These are phyloP conservation scores for Andrena trimmerana DNA, from an alignment of 2,888 invertebrate species.

Conservation along the genomic window DNA sequence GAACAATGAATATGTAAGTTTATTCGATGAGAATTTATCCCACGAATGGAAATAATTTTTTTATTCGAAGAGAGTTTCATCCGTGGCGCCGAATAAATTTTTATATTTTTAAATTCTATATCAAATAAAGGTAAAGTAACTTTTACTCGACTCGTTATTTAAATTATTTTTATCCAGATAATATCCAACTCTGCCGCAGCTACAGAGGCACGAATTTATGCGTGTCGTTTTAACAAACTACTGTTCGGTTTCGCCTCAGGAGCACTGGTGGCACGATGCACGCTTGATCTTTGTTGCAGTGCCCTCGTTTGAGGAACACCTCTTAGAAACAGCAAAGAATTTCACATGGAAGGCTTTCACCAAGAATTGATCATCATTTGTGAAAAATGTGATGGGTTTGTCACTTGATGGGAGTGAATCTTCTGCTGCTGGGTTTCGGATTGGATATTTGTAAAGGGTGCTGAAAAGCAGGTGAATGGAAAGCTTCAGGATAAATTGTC, in stretches of 20 bases:
- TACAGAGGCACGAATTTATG: constrained; percentile 32
- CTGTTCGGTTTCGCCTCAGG: constrained; percentile 13
- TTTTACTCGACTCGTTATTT: no score
- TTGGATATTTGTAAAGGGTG: background rate
- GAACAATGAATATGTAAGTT: no score
- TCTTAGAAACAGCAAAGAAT: background rate
- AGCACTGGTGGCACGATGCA: background rate
- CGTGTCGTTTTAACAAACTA: background rate
- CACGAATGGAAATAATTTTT: no score
- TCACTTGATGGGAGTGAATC: no score
- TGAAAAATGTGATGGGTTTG: no score
- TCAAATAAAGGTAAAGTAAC: no score
- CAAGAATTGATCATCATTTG: background rate
- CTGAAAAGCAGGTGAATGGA: background rate
- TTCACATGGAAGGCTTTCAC: background rate
- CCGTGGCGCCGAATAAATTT: no score
- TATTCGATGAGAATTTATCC: no score
- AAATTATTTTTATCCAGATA: no score
- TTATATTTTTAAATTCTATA: no score
- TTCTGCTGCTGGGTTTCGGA: no score
- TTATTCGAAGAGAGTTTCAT: no score
- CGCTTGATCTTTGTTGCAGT: background rate
- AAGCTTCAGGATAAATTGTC: background rate
- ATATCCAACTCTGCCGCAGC: constrained; percentile 16
- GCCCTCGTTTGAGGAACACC: background rate